Base-by-base conservation (phyloP, 2,797 vertebrate species). In the Alcedo atthis region DNA sequence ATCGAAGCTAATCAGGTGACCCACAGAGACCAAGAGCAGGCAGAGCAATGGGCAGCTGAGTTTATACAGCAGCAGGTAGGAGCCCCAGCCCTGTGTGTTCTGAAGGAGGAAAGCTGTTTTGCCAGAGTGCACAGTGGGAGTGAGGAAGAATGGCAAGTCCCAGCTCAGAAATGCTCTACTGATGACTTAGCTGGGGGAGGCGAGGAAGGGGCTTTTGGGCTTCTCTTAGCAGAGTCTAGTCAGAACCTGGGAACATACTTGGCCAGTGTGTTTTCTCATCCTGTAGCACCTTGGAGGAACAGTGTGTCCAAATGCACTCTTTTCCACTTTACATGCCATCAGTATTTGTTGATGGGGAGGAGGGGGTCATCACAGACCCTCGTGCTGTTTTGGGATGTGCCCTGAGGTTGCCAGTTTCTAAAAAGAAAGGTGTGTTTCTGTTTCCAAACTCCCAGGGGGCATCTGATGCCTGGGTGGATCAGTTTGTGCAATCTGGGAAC, bases 21-120 rank as follows among this genome's bases (percentile, higher is more conserved):
- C 97, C 98, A 98, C 98, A 98, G 98, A 98, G 98, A 98, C 98
- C 98, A 98, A 97, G 97, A 97, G 97, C 98, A 99, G 98, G 99
- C 99, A 98, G 98, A 99, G 96, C 99, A 98, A 98, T 99, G 99
- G 99, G 99, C 98, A 97, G 98, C 99, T 98, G 99, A 99, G 98
- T 98, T 99, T 98, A 98, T 98, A 49, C 98, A 98, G 97, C 98
- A 99, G 98, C 98, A 99, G 99, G 99, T 99, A 99, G 97, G 98
- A 97, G 85, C 82, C 91, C 86, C 80, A 94, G 92, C 58, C 59
- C 40, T 58, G 8, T 77, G 74, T 92, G 90, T 84, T 83, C 89
- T 82, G 92, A 85, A 92, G 96, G 78, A 89, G 83, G 62, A 64
- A 93, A 94, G 58, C 40, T 88, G 37, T 88, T 88, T 97, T 94